These are phyloP conservation scores for Pangasius larnaudii DNA, from an alignment of 2,797 vertebrate genomes.

Conservation along the genomic window DNA sequence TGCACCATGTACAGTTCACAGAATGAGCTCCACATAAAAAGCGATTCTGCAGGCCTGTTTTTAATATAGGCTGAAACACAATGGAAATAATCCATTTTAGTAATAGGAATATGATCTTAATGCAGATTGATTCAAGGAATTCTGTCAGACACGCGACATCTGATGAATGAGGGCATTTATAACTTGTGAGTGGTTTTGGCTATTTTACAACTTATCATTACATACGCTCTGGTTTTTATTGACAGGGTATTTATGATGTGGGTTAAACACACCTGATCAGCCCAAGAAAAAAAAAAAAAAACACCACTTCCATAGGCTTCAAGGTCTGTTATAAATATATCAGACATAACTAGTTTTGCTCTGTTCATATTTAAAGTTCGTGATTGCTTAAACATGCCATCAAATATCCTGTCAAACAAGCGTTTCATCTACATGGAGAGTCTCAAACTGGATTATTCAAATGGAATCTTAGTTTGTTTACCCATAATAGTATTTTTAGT, in stretches of 20 bases:
- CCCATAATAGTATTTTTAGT: constrained; percentile 8
- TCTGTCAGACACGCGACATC: constrained; percentile 15
- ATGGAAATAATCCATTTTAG: neutral
- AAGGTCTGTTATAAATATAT: constrained; percentile 6
- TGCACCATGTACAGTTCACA: neutral
- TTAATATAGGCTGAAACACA: neutral
- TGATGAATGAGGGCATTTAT: neutral
- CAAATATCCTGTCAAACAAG: constrained; percentile 32
- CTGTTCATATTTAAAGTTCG: constrained; percentile 15
- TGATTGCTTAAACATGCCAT: constrained; percentile 31
- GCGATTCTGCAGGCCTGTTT: neutral
- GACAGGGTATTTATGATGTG: constrained; percentile 18
- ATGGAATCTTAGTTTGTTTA: constrained; percentile 18
- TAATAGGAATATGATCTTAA: constrained; percentile 19
- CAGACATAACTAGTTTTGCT: constrained; percentile 10
- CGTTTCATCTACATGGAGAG: constrained; percentile 8
- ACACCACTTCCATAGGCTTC: neutral
- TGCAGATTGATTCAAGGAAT: constrained; percentile 14
- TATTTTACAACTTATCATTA: constrained; percentile 16
- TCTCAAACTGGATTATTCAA: constrained; percentile 32
- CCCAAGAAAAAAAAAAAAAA: neutral
- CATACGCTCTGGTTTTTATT: constrained; percentile 4
- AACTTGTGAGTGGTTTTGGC: constrained; percentile 3
- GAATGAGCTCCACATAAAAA: neutral
- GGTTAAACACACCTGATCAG: constrained; percentile 10